Evolutionary conservation across 2,113 vertebrate species (phyloP).

Genomic region (Gambusia affinis): DNA sequence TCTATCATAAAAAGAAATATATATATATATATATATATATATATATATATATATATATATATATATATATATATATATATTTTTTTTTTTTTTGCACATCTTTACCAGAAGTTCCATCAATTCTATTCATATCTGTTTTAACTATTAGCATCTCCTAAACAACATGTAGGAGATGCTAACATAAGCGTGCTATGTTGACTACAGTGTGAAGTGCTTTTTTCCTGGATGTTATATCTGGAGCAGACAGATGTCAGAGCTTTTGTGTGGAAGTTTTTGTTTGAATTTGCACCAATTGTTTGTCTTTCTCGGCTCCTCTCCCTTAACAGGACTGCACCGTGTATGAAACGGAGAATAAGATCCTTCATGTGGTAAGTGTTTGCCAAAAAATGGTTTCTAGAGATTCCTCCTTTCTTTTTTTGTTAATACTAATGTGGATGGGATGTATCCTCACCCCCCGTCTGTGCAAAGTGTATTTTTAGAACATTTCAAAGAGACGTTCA

Average conservation of each 20-base stretch:
- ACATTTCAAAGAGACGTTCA: neutral
- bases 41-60: no score
- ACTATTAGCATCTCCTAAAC: no score
- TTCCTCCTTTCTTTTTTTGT: neutral
- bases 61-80: no score
- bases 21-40: no score
- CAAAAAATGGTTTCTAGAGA: neutral
- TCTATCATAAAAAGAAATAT: neutral
- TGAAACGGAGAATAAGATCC: constrained; percentile 93
- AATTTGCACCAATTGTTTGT: constrained; percentile 33
- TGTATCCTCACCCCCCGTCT: neutral
- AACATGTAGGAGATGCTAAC: no score
- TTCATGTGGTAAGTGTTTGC: constrained; percentile 87
- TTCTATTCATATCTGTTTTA: constrained; percentile 36
- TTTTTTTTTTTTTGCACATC: neutral
- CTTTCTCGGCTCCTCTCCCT: constrained; percentile 21
- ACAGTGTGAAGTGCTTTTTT: constrained; percentile 10
- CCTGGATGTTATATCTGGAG: constrained; percentile 32
- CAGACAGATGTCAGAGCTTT: constrained; percentile 42
- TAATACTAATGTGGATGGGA: no score
- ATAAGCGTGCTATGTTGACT: constrained; percentile 4
- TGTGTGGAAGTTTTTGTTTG: constrained; percentile 30
- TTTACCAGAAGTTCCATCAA: constrained; percentile 3
- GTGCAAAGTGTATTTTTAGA: neutral
- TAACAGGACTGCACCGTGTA: constrained; percentile 90